phyloP scores from a whole-genome alignment of 2,888 invertebrate genomes.

The Byasa hedistus region DNA sequence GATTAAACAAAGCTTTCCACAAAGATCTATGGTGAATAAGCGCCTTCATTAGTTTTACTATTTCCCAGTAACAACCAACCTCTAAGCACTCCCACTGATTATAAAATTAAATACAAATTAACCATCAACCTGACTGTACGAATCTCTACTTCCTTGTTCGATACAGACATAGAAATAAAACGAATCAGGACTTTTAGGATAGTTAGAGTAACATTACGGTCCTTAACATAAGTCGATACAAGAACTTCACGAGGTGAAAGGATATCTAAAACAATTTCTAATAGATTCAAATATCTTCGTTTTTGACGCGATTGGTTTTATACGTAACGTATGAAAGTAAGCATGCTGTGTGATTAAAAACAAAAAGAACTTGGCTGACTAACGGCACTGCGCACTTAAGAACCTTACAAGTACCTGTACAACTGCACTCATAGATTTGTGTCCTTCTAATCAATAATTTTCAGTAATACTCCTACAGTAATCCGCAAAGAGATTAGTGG shows the following conservation, averaged over 20 bases:
- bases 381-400: constrained; percentile 74
- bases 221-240: constrained; percentile 41
- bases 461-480: constrained; percentile 74
- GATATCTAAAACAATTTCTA: constrained; percentile 42
- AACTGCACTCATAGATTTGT: constrained; percentile 70
- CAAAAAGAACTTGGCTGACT: constrained; percentile 58
- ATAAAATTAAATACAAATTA: constrained; percentile 45
- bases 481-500: constrained; percentile 74
- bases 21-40: constrained; percentile 72
- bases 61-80: constrained; percentile 52
- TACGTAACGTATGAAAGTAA: constrained; percentile 67
- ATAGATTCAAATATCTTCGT: constrained; percentile 69
- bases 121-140: constrained; percentile 37
- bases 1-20: constrained; percentile 73
- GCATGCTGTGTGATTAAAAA: constrained; percentile 64
- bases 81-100: constrained; percentile 57
- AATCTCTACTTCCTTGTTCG: constrained; percentile 62
- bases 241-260: constrained; percentile 54
- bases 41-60: constrained; percentile 48
- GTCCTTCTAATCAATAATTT: constrained; percentile 68
- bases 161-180: constrained; percentile 60
- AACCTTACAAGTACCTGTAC: constrained; percentile 56
- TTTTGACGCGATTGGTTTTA: constrained; percentile 61
- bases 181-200: constrained; percentile 30
- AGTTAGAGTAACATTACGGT: constrained; percentile 35